Percentiles rank a stretch among this genome's conserved stretches.
These are phyloP conservation scores for Mycogona germanica DNA, from an alignment of 2,888 invertebrate genomes.

Conservation along the genomic window DNA sequence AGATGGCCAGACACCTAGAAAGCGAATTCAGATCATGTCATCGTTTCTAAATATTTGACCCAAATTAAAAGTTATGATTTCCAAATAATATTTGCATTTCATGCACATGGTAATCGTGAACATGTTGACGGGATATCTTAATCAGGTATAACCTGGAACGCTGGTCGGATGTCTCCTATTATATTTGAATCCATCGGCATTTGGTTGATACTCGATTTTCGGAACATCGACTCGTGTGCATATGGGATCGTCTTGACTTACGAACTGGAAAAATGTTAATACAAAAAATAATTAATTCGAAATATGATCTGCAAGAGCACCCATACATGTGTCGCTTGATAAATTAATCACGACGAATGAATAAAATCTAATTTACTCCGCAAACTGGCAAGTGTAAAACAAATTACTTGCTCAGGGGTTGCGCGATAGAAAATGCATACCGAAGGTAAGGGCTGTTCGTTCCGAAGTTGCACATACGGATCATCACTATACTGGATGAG, in stretches of 20 bases:
- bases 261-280: constrained; percentile 33
- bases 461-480: constrained; percentile 56
- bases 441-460: constrained; percentile 51
- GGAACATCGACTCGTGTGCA: constrained; percentile 26
- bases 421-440: constrained; percentile 26
- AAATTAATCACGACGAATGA: neutral
- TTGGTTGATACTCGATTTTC: constrained; percentile 42
- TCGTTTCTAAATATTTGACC: neutral
- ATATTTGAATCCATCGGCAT: constrained; percentile 44
- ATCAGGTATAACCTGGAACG: constrained; percentile 61
- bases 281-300: neutral
- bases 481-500: constrained; percentile 55
- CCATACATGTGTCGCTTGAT: neutral
- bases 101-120: neutral
- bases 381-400: neutral
- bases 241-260: constrained; percentile 25
- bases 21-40: neutral
- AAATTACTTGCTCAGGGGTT: too few species aligned
- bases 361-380: neutral
- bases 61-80: neutral
- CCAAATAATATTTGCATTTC: neutral
- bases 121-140: neutral
- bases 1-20: constrained; percentile 58
- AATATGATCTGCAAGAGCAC: neutral
- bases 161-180: constrained; percentile 52